phyloP scores from a whole-genome alignment of 2,797 vertebrate species.

The Sorex maritimensis region DNA sequence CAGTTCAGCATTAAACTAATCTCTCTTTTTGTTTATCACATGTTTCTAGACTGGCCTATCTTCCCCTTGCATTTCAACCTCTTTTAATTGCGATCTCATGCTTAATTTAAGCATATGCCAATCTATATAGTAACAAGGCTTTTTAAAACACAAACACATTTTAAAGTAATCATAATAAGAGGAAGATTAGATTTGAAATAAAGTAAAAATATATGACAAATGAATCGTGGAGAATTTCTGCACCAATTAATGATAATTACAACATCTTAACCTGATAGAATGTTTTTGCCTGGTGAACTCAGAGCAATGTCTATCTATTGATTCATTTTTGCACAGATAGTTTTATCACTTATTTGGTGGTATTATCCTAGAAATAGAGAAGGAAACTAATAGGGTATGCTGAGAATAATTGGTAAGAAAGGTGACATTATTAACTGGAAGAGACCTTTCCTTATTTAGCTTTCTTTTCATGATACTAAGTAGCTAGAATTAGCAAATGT shows the following conservation, averaged over 20 bases:
- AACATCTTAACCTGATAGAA: not conserved
- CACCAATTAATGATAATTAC: not conserved
- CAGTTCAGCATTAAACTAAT: not conserved
- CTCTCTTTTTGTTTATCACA: not conserved
- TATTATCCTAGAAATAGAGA: not conserved
- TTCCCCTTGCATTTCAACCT: not conserved
- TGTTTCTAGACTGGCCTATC: not conserved
- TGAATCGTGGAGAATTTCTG: conserved; percentile 6
- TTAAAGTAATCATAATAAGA: not conserved
- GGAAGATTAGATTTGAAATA: not conserved
- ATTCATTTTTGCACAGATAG: conserved; percentile 29
- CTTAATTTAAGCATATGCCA: not conserved
- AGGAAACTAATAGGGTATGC: not conserved
- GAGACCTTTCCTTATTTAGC: conserved; percentile 21
- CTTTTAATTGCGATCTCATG: not conserved
- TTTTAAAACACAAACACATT: not conserved
- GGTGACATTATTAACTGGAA: conserved; percentile 43
- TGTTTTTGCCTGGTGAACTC: conserved; percentile 35
- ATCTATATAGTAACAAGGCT: not conserved
- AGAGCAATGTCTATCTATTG: not conserved
- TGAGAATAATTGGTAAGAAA: conserved; percentile 16
- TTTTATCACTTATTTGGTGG: conserved; percentile 59
- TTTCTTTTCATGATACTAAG: not conserved
- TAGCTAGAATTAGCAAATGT: no score
- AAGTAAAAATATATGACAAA: conserved; percentile 16